phyloP scores from a whole-genome alignment of 1,140 invertebrate species.

The Trichoplusia ni region DNA sequence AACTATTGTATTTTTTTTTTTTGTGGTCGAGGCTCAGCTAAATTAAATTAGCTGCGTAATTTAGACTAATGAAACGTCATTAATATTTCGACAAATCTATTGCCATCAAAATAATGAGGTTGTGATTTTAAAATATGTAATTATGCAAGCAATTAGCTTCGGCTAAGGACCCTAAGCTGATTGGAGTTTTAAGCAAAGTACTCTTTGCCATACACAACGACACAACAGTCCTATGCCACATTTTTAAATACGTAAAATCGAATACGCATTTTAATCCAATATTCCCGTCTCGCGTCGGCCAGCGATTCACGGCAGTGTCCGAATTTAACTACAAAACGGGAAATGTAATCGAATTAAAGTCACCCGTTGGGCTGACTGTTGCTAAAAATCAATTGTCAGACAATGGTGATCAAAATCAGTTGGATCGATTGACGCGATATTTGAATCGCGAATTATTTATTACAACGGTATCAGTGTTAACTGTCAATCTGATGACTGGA shows the following conservation, averaged over 20 bases:
- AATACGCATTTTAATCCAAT: slow-evolving; percentile 4
- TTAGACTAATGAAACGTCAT: too few relatives aligned
- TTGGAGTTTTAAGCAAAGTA: neutral
- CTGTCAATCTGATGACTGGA: slow-evolving; percentile 4
- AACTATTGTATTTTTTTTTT: too few relatives aligned
- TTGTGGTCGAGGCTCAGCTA: too few relatives aligned
- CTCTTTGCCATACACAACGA: too few relatives aligned
- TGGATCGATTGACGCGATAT: slow-evolving; percentile 1
- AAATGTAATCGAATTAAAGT: slow-evolving; percentile 16
- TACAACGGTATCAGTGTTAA: neutral
- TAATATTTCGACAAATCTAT: too few relatives aligned
- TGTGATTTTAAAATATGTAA: too few relatives aligned
- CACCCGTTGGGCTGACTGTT: neutral
- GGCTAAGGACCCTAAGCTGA: too few relatives aligned
- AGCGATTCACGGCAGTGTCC: neutral
- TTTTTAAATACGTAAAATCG: too few relatives aligned
- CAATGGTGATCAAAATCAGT: slow-evolving; percentile 9
- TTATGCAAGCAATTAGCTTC: too few relatives aligned
- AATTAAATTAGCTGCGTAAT: too few relatives aligned
- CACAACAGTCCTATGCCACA: too few relatives aligned
- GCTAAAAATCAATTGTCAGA: slow-evolving; percentile 12
- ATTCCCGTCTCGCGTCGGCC: neutral
- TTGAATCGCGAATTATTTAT: neutral
- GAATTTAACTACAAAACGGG: neutral
- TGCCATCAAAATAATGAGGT: too few relatives aligned